Percentiles rank a stretch among this genome's conserved stretches.
Evolutionary conservation across 1,140 invertebrate genomes (phyloP).

Genomic region (Lutraria rhynchaena): DNA sequence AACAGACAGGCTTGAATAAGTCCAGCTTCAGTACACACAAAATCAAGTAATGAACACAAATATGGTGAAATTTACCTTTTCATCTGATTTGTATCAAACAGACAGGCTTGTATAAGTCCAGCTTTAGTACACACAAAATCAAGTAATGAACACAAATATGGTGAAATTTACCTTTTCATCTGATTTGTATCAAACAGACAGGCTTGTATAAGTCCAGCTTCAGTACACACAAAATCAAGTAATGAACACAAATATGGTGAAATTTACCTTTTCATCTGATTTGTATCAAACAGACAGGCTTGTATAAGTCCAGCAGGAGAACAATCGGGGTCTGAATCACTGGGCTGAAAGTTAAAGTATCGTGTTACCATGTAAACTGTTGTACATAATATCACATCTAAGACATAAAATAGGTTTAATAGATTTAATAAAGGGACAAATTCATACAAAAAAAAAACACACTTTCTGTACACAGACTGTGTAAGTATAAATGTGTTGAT

Average conservation of each 20-base stretch:
- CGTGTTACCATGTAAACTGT: background rate
- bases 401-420: background rate
- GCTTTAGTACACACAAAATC: conserved; percentile 63
- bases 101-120: conserved; percentile 65
- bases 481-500: too few relatives aligned
- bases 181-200: conserved; percentile 58
- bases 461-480: background rate
- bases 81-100: conserved; percentile 51
- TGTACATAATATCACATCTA: background rate
- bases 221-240: conserved; percentile 62
- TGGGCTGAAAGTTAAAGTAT: conserved; percentile 42
- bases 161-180: conserved; percentile 1
- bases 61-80: conserved; percentile 23
- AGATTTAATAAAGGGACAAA: background rate
- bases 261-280: background rate
- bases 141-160: too few relatives aligned
- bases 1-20: conserved; percentile 65
- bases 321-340: conserved; percentile 59
- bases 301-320: conserved; percentile 58
- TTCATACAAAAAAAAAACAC: background rate
- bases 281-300: conserved; percentile 52
- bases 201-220: conserved; percentile 65
- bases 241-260: too few relatives aligned
- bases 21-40: conserved; percentile 56
- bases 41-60: too few relatives aligned